Evolutionary conservation across 2,797 vertebrate genomes (phyloP).

Genomic region (Scomberomorus guttatus): DNA sequence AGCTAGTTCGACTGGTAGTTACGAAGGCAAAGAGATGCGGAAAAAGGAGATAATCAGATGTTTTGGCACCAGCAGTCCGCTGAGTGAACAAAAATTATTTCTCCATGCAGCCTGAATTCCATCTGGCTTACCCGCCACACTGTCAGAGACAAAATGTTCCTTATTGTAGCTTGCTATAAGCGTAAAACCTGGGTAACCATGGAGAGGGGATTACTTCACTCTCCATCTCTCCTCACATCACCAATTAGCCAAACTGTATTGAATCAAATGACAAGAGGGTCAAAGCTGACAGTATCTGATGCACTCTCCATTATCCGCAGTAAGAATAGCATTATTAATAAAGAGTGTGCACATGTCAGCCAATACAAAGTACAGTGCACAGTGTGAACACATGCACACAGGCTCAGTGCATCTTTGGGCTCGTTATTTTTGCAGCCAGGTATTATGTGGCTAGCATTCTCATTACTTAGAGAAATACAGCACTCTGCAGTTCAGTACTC

Average conservation of each 20-base stretch:
- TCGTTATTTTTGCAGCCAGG: conserved; percentile 65
- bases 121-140: conserved; percentile 58
- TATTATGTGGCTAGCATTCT: conserved; percentile 62
- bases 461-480: conserved; percentile 69
- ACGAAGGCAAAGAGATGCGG: conserved; percentile 25
- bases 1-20: conserved; percentile 32
- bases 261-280: conserved; percentile 70
- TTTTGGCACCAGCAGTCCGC: conserved; percentile 50
- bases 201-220: conserved; percentile 55
- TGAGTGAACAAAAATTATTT: conserved; percentile 58
- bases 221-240: conserved; percentile 58
- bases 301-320: conserved; percentile 58
- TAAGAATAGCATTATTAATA: conserved; percentile 59
- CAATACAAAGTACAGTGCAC: conserved; percentile 34
- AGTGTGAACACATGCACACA: conserved; percentile 43
- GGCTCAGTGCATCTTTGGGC: conserved; percentile 45
- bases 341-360: conserved; percentile 27
- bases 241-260: conserved; percentile 66
- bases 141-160: conserved; percentile 56
- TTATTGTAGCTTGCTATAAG: conserved; percentile 45
- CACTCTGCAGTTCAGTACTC: conserved; percentile 54
- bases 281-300: conserved; percentile 59
- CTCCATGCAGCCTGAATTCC: conserved; percentile 60
- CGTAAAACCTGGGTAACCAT: conserved; percentile 62
- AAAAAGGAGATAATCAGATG: conserved; percentile 57